Percentiles rank a stretch among this genome's conserved stretches.
Conservation (phyloP, 37 sponge, comb jelly and placozoan species). For the Halisarca cf. caerulea region DNA sequence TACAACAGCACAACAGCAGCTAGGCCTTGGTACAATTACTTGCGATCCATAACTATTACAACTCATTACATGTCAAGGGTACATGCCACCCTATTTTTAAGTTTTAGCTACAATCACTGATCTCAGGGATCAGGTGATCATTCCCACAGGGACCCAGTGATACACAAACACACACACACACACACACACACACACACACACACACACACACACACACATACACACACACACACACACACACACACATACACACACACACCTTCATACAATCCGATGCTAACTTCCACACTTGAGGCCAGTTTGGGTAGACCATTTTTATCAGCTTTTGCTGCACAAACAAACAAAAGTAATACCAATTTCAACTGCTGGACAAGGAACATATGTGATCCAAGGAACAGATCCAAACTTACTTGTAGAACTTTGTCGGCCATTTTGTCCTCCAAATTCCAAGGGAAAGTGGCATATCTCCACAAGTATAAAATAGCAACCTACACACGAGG, state of each 20-base stretch:
- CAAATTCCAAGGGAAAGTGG: neutral
- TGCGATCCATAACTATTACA: too few relatives aligned
- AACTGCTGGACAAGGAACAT: neutral
- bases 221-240: neutral
- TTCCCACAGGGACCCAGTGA: too few relatives aligned
- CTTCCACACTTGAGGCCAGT: slow-evolving; percentile 21
- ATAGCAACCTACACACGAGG: too few relatives aligned
- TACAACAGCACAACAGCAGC: too few relatives aligned
- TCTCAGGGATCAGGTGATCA: too few relatives aligned
- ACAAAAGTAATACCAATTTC: neutral
- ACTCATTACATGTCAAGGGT: too few relatives aligned
- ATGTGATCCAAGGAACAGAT: neutral
- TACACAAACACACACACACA: too few relatives aligned
- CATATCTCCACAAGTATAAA: too few relatives aligned
- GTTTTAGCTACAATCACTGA: too few relatives aligned
- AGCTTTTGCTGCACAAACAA: slow-evolving; percentile 7
- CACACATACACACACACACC: neutral
- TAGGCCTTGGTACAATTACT: too few relatives aligned
- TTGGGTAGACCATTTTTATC: neutral
- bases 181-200: neutral
- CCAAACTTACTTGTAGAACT: neutral
- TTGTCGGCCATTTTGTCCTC: neutral
- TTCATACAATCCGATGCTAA: slow-evolving; percentile 7
- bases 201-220: neutral
- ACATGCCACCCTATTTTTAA: too few relatives aligned